Base-by-base conservation (phyloP, 2,113 vertebrate species). In the Orcinus orca region DNA sequence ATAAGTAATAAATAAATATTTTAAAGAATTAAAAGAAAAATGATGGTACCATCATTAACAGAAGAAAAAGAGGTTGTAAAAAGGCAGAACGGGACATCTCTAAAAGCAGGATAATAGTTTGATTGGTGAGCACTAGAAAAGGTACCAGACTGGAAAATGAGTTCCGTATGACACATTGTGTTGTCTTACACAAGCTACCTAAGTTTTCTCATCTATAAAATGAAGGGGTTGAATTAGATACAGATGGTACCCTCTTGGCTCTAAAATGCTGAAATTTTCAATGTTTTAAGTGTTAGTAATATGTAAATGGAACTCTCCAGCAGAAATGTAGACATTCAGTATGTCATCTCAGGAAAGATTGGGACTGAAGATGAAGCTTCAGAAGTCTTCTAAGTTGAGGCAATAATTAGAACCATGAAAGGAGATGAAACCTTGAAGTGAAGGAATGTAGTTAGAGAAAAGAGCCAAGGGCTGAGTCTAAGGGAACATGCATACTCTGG, bases 401-500 rank as follows among this genome's bases (percentile, higher is more conserved):
- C n/a, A 65, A 84, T 65, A 93, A 68, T 90, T 65, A 77, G 82
- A 91, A 50, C 60, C 50, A 83, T 31, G 33, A 95, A 84, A 96
- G 63, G 55, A 85, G 41, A 85, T 14, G 62, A 86, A 92, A 90
- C 0, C 26, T 92, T 62, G 44, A 60, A 36, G 38, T 80, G 25
- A 92, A 91, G 87, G 60, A 92, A 90, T 44, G 25, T 71, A 93
- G 79, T 93, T 17, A 70, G 26, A 96, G 55, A 86, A 60, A 81
- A 83, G 36, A 62, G 62, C 58, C 63, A 95, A 89, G 29, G n/a
- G 47, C 60, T 83, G 70, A 71, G 55, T 44, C 65, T 88, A 25
- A 38, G 80, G 60, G 53, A 82, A 93, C 31, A 58, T 68, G 67
- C 44, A 81, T 15, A 58, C 14, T 90, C 33, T 73, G 18, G 36